Evolutionary conservation across 2,797 vertebrate species (phyloP), one percentile per base, ranked within the genome.

Genomic region (Melanotaenia trifasciata): DNA sequence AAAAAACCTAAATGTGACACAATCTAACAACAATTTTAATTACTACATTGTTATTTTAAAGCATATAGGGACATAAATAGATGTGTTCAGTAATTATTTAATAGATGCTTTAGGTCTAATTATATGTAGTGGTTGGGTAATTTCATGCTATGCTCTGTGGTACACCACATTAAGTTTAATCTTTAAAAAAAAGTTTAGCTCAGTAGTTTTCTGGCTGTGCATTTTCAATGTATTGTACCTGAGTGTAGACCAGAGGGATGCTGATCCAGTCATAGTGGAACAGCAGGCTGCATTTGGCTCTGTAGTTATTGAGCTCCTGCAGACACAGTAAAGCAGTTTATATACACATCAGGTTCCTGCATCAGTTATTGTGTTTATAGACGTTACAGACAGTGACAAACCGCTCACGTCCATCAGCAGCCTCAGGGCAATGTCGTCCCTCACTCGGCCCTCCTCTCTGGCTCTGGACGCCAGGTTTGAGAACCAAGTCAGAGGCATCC

Each of bases 201-300:
- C 1, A 2, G 43, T 45, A 7, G 5, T 50, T 50, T 22, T 22
- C 47, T 22, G 47, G 9, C 10, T 50, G 47, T 22, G 7, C 47
- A 22, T 8, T n/a, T 20, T 33, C 45, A 2, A 22, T 40, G 16
- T 14, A 33, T 43, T 0, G 13, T 58, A 95, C 95, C 94, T 96
- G 95, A 13, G 95, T 96, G 90, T 97, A 98, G 58, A 98, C 96
- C 51, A 98, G 93, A 1, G 96, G 96, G 64, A 97, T 96, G 87
- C 96, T 98, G 74, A 98, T 96, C 96, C 97, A 98, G 90, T 97
- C 96, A 0, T 96, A 98, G 84, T 97, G 96, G 76, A 97, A 97
- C 32, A 98, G 85, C 82, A 96, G 92, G 77, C 96, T 97, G 90
- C 96, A 96, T 84, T 97, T 97, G 32, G 92, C 93, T 75, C 94